A percentile compares a stretch with the other conserved stretches of the same genome.
These are phyloP conservation scores for Emydoidea blandingii DNA, from an alignment of 2,797 vertebrate species.

Conservation along the genomic window DNA sequence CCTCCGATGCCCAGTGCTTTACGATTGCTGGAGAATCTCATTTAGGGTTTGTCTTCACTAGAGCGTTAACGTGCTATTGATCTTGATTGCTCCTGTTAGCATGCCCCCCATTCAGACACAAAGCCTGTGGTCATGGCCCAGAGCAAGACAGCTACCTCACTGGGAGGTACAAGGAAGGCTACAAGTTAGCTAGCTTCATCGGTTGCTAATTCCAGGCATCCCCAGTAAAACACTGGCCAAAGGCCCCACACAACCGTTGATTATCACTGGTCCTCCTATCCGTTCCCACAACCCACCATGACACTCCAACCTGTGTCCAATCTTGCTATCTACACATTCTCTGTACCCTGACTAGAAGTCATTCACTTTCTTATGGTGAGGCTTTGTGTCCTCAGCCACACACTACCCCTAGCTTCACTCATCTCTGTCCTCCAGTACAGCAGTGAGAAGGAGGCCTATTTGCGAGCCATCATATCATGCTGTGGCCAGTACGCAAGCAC, in stretches of 20 bases:
- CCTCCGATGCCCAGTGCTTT: slow-evolving; percentile 27
- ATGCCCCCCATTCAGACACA: not conserved
- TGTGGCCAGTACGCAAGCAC: not conserved
- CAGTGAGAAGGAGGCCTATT: not conserved
- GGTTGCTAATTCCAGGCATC: not conserved
- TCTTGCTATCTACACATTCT: not conserved
- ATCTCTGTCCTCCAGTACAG: not conserved
- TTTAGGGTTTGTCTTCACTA: slow-evolving; percentile 45
- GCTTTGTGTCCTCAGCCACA: not conserved
- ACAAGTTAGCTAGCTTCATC: not conserved
- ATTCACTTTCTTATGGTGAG: not conserved
- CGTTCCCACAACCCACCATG: not conserved
- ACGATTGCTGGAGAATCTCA: not conserved
- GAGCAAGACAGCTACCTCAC: not conserved
- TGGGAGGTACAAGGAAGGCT: not conserved
- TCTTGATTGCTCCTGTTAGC: slow-evolving; percentile 25
- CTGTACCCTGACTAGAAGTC: fast-evolving
- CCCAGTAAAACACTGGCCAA: not conserved
- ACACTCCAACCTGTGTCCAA: not conserved
- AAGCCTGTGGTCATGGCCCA: not conserved
- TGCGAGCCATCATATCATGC: not conserved
- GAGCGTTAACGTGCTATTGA: slow-evolving; percentile 57
- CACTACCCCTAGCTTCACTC: not conserved
- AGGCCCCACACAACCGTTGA: not conserved
- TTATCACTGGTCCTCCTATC: not conserved